Evolutionary conservation across 2,888 invertebrate genomes (phyloP), one percentile per base, ranked within the genome.

Genomic region (Eupithecia subfuscata): DNA sequence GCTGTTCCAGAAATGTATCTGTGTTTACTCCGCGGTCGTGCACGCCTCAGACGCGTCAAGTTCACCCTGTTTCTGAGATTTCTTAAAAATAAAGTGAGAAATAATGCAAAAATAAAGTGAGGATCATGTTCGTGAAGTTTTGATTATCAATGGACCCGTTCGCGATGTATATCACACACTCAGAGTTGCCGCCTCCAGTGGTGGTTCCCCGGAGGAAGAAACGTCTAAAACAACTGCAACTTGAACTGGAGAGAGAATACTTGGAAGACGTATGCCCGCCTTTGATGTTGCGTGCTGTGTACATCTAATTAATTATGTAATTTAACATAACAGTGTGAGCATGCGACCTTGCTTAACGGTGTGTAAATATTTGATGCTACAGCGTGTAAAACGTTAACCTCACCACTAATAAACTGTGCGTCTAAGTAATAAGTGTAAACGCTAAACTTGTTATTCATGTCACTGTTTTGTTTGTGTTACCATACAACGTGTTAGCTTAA

Each of bases 121-220:
- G 78, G 78, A 80, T 79, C 75, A 84, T 86, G 85, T 83, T 74
- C 74, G 77, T 81, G 83, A 78, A 82, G 76, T 81, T 81, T 82
- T 84, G 80, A 79, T 79, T 77, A 74, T 77, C 84, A 77, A 91
- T 93, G 93, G 94, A 95, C 88, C 93, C 92, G 81, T 94, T 93
- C 83, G 88, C 92, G 79, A 89, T 94, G 93, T 95, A 95, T 78
- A 94, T 94, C 82, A 91, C 91, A 73, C 90, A 89, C 78, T 87
- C 90, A 60, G 94, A 94, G 77, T 80, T 94, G 78, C 88, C 93
- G 74, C 94, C 95, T 71, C 94, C 94, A 48, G 84, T 92, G 69
- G 88, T 94, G 69, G 88, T 94, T 56, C 94, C 95, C 43, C 89
- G 95, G 16, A 89, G 92, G 84, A 95, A 95, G 89, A 95, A 95